phyloP scores from a whole-genome alignment of 2,888 invertebrate genomes.

The Amphipyra berbera region DNA sequence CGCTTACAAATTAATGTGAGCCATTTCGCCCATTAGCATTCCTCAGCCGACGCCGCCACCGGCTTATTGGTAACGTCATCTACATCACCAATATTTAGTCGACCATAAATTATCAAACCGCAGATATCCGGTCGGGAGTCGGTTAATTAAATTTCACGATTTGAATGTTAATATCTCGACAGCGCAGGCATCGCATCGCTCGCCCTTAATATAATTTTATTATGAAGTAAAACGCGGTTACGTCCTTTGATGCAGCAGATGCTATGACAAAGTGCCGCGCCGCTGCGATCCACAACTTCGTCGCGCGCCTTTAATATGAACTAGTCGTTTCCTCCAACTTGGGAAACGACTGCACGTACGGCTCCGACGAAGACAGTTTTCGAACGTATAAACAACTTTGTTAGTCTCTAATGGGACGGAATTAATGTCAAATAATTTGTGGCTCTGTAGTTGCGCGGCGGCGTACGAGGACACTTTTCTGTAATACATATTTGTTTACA shows the following conservation, averaged over 20 bases:
- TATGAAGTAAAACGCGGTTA: slow-evolving; percentile 64
- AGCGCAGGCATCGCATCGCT: slow-evolving; percentile 36
- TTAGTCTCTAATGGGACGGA: slow-evolving; percentile 72
- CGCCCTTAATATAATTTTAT: slow-evolving; percentile 67
- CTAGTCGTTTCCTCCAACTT: slow-evolving; percentile 75
- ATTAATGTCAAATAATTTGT: slow-evolving; percentile 72
- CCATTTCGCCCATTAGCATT: slow-evolving; percentile 80
- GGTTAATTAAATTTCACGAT: slow-evolving; percentile 69
- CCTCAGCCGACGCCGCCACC: slow-evolving; percentile 66
- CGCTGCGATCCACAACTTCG: slow-evolving; percentile 72
- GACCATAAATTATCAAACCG: slow-evolving; percentile 70
- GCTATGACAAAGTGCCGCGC: slow-evolving; percentile 73
- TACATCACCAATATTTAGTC: slow-evolving; percentile 75
- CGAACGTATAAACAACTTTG: slow-evolving; percentile 77
- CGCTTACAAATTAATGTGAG: slow-evolving; percentile 74
- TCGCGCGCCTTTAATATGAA: slow-evolving; percentile 77
- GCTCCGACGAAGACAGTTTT: slow-evolving; percentile 69
- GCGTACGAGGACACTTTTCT: slow-evolving; percentile 55
- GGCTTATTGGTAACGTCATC: slow-evolving; percentile 78
- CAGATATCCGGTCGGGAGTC: slow-evolving; percentile 57
- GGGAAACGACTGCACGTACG: slow-evolving; percentile 72
- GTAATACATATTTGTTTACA: slow-evolving; percentile 58
- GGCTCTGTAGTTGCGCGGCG: slow-evolving; percentile 56
- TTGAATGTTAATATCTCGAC: slow-evolving; percentile 67
- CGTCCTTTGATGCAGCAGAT: slow-evolving; percentile 73